These are phyloP conservation scores for Phylloscopus trochiloides DNA, from an alignment of 2,113 vertebrate genomes.

Conservation along the genomic window DNA sequence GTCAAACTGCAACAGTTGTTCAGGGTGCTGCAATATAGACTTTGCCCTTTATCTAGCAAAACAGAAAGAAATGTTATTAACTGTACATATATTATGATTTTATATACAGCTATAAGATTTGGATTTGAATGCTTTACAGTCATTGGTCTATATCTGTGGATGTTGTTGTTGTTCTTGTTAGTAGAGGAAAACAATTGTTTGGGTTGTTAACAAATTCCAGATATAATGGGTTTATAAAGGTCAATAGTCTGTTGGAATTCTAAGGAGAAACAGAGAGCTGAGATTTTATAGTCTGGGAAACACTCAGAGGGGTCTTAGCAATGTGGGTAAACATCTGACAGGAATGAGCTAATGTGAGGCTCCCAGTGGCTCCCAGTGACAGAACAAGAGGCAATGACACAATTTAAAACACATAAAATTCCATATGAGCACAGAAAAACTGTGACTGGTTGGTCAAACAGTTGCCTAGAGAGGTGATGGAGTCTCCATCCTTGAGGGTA, in stretches of 20 bases:
- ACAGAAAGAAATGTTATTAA: neutral
- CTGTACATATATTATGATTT: neutral
- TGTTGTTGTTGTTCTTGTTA: neutral
- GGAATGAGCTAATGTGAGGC: neutral
- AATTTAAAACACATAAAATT: neutral
- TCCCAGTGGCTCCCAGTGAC: neutral
- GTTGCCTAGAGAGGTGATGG: neutral
- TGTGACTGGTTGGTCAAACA: neutral
- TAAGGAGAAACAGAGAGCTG: neutral
- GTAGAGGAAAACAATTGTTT: neutral
- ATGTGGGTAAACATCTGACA: neutral
- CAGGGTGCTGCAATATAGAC: neutral
- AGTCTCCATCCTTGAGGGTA: neutral
- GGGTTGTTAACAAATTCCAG: neutral
- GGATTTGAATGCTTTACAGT: neutral
- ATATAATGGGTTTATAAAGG: neutral
- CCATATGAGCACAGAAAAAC: neutral
- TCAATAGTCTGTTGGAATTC: neutral
- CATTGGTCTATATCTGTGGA: neutral
- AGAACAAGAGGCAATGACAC: neutral
- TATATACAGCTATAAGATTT: neutral
- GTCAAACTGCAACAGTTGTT: fast-evolving
- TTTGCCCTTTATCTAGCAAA: neutral
- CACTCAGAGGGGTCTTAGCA: neutral
- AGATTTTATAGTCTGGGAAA: neutral